Evolutionary conservation across 2,888 invertebrate genomes (phyloP), one percentile per base, ranked within the genome.

Genomic region (Craniophora ligustri): DNA sequence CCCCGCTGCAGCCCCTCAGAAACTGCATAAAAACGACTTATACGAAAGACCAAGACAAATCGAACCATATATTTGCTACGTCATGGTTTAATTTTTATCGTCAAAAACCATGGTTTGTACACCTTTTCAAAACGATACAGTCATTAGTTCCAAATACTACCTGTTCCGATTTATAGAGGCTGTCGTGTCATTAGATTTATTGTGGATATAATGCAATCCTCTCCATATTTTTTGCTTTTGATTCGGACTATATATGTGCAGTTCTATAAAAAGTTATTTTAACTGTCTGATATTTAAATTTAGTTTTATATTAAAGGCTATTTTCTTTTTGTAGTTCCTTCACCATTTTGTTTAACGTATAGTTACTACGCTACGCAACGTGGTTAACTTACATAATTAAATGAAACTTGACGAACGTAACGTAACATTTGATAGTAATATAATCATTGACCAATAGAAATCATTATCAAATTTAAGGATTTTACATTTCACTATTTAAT

Each of bases 161-260:
- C 93, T 93, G 93, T 92, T 88, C 79, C 87, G 87, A 91, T 92
- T 92, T 92, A 92, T 92, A 91, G 91, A 87, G 79, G 88, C 86
- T 88, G 89, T 92, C 91, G 89, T 91, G 91, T 92, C 91, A 92
- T 92, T 92, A 92, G 91, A 93, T 93, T 93, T 93, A 92, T 92
- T 90, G 87, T 92, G 84, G 89, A 91, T 89, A 91, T 90, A 91
- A 91, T 91, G 91, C 92, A 90, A 91, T 89, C 87, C 85, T 86
- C 81, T 81, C 68, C 64, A 81, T 76, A 82, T 88, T 91, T 92
- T 75, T 92, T 90, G 82, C 78, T 75, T 80, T 81, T 70, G 80
- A 84, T 85, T 83, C 76, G 76, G 79, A 80, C 80, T 77, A 73
- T 75, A 71, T 78, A 79, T 79, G 73, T 70, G 75, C 76, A 73